Evolutionary conservation across 2,797 vertebrate genomes (phyloP).

Genomic region (Gymnoscopelus microlampas): DNA sequence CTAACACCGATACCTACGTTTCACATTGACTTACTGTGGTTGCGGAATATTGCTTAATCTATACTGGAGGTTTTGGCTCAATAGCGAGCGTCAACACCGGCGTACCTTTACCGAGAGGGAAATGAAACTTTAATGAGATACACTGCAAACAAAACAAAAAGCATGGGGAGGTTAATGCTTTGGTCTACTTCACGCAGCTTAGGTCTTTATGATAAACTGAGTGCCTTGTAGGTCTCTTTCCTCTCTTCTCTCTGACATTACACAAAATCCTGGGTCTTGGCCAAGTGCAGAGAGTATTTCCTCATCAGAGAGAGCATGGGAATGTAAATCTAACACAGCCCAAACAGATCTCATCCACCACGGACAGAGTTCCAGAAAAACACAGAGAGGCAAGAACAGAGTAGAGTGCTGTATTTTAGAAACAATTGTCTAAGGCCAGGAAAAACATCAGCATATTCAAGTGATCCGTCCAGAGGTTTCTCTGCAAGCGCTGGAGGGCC

Average conservation of each 20-base stretch:
- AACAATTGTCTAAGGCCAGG: constrained; percentile 48
- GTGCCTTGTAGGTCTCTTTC: constrained; percentile 34
- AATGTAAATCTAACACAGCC: constrained; percentile 39
- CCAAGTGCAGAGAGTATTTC: constrained; percentile 44
- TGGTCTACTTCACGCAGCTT: constrained; percentile 51
- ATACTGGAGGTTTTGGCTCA: constrained; percentile 31
- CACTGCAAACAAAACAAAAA: constrained; percentile 40
- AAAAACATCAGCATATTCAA: constrained; percentile 65
- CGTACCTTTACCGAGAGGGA: constrained; percentile 46
- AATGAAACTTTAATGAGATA: constrained; percentile 56
- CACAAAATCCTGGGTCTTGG: constrained; percentile 28
- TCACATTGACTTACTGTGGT: constrained; percentile 16
- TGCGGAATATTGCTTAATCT: constrained; percentile 32
- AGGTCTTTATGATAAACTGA: constrained; percentile 39
- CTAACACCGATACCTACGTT: constrained; percentile 17
- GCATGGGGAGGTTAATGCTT: constrained; percentile 51
- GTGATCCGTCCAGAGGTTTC: constrained; percentile 61
- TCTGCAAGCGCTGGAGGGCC: constrained; percentile 52
- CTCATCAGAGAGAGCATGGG: constrained; percentile 28
- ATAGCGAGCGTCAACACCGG: constrained; percentile 23
- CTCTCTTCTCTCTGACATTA: constrained; percentile 51
- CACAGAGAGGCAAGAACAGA: constrained; percentile 33
- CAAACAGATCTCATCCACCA: constrained; percentile 37
- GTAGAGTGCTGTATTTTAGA: constrained; percentile 52
- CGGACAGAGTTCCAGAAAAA: constrained; percentile 30